phyloP scores from a whole-genome alignment of 2,113 vertebrate species.

The Phrynosoma blainvillii region DNA sequence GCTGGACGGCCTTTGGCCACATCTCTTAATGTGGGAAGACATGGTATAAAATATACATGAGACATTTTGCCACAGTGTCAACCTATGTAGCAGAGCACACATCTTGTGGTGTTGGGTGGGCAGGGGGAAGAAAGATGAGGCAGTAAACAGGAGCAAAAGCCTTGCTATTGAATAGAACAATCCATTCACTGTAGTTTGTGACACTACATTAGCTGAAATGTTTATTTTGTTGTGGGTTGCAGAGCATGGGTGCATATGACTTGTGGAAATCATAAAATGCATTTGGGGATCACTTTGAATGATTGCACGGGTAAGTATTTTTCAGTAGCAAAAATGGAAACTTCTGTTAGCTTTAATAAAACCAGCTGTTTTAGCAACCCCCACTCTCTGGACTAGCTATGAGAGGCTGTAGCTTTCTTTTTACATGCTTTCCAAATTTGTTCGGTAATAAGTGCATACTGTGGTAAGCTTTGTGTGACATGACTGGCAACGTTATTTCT shows the following conservation, averaged over 20 bases:
- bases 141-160: background rate
- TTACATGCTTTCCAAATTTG: conserved; percentile 38
- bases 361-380: conserved; percentile 18
- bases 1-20: background rate
- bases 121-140: background rate
- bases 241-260: background rate
- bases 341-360: conserved; percentile 17
- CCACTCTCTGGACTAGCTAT: background rate
- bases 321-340: conserved; percentile 27
- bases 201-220: background rate
- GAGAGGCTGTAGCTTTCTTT: conserved; percentile 37
- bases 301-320: conserved; percentile 6
- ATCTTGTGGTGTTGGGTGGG: background rate
- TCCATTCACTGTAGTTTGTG: background rate
- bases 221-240: background rate
- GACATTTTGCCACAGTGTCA: background rate
- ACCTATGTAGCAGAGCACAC: background rate
- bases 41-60: background rate
- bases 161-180: conserved; percentile 2
- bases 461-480: conserved; percentile 30
- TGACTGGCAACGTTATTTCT: conserved; percentile 36
- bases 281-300: background rate
- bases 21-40: background rate
- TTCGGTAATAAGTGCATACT: conserved; percentile 23
- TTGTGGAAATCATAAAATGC: conserved; percentile 5